phyloP scores from a whole-genome alignment of 1,140 invertebrate genomes.

The Andricus grossulariae region DNA sequence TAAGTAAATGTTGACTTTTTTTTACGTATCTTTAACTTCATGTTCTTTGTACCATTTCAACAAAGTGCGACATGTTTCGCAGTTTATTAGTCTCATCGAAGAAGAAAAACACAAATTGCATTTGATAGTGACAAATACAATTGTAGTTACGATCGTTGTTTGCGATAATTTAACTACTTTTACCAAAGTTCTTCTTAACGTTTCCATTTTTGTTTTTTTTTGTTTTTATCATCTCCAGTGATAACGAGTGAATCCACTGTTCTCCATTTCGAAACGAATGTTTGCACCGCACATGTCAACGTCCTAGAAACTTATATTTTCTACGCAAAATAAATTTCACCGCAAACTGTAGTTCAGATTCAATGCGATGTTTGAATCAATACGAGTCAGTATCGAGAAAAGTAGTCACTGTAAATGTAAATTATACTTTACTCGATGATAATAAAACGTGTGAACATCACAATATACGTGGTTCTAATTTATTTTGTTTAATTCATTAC shows the following conservation, averaged over 20 bases:
- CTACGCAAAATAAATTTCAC: slow-evolving; percentile 35
- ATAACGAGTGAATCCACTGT: slow-evolving; percentile 2
- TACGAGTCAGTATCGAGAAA: slow-evolving; percentile 20
- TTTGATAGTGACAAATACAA: background rate
- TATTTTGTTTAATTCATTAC: background rate
- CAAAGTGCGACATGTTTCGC: no score
- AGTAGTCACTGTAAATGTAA: slow-evolving; percentile 37
- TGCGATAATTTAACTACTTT: background rate
- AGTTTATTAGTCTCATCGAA: background rate
- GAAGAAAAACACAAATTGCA: background rate
- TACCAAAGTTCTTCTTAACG: background rate
- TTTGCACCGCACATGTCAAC: slow-evolving; percentile 25
- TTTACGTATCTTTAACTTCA: slow-evolving; percentile 18
- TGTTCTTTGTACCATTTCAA: background rate
- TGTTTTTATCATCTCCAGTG: background rate
- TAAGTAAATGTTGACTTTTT: background rate
- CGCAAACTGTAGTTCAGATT: slow-evolving; percentile 18
- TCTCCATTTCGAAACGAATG: slow-evolving; percentile 5
- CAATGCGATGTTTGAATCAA: slow-evolving; percentile 1
- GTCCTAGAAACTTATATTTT: slow-evolving; percentile 39
- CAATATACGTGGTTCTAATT: background rate
- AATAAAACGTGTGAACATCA: slow-evolving; percentile 23
- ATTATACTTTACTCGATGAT: slow-evolving; percentile 29
- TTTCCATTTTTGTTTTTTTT: no score
- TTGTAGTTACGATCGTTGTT: background rate